phyloP scores from a whole-genome alignment of 2,797 vertebrate genomes.

The Pseudochirops cupreus region DNA sequence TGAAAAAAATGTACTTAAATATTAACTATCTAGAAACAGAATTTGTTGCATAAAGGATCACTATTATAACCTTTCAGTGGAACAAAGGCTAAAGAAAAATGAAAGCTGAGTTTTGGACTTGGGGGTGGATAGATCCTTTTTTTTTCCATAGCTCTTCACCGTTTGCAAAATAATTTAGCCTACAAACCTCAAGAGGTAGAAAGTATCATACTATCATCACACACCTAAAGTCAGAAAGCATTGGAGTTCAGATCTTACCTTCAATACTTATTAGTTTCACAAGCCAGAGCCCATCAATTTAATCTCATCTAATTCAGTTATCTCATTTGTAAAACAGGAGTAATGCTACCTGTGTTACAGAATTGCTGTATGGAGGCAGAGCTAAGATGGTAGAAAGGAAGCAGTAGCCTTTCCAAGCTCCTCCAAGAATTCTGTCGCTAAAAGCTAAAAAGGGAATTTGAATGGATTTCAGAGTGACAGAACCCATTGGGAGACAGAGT shows the following conservation, averaged over 20 bases:
- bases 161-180: background rate
- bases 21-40: background rate
- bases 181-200: background rate
- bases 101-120: background rate
- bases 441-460: too few relatives aligned
- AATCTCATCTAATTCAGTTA: background rate
- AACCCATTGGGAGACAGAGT: too few relatives aligned
- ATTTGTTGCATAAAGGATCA: background rate
- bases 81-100: background rate
- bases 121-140: background rate
- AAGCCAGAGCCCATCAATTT: background rate
- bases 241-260: background rate
- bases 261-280: background rate
- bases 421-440: too few relatives aligned
- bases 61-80: too few relatives aligned
- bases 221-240: background rate
- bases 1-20: background rate
- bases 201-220: background rate
- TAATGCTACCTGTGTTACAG: background rate
- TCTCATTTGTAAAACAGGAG: background rate
- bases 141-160: background rate
- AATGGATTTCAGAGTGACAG: too few relatives aligned
- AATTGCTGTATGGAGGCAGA: too few relatives aligned
- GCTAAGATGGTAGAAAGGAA: too few relatives aligned
- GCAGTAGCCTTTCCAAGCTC: too few relatives aligned